These are phyloP conservation scores for Hippopotamus amphibius DNA, from an alignment of 2,113 vertebrate genomes.

Conservation along the genomic window DNA sequence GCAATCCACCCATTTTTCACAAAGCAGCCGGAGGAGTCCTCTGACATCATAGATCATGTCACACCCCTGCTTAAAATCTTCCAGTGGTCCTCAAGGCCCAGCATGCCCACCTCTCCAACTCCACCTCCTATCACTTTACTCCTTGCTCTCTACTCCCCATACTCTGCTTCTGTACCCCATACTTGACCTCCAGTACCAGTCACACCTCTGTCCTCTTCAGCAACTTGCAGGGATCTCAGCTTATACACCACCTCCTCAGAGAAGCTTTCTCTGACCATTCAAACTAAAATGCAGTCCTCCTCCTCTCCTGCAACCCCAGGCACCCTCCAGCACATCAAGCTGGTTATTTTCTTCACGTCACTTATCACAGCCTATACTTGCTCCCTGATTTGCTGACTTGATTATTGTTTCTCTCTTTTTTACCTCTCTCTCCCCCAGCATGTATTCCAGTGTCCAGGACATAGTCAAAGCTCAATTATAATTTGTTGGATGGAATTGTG, in stretches of 20 bases:
- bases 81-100: not conserved
- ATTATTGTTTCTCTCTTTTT: not conserved
- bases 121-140: not conserved
- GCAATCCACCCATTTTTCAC: not conserved
- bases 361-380: not conserved
- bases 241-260: not conserved
- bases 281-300: not conserved
- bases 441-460: not conserved
- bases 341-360: not conserved
- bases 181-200: not conserved
- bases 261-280: not conserved
- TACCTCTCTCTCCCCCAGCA: not conserved
- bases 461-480: not conserved
- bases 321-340: not conserved
- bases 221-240: not conserved
- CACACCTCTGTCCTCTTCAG: not conserved
- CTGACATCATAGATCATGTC: not conserved
- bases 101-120: not conserved
- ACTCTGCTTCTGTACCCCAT: not conserved
- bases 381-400: not conserved
- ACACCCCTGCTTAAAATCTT: not conserved
- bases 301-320: not conserved
- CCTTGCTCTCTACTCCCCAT: not conserved
- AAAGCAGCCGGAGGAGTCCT: not conserved
- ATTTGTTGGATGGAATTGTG: not conserved